Conservation (phyloP, 2,113 vertebrate species). For the Hydrochoerus hydrochaeris region DNA sequence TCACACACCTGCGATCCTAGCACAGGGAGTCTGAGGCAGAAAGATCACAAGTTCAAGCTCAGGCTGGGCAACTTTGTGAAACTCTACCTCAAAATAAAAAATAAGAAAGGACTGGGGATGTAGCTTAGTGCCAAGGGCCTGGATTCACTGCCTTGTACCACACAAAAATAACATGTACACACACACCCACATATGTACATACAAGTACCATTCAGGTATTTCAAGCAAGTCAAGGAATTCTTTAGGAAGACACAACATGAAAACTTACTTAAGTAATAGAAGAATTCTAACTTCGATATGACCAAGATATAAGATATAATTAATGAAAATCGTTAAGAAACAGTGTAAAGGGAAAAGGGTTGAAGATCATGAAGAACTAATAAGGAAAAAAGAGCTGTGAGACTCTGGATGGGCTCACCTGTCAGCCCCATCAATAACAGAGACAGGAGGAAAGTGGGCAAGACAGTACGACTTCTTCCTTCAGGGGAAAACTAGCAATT, state of each 20-base stretch:
- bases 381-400: accelerated
- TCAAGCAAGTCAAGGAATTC: background rate
- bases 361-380: background rate
- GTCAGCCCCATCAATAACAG: background rate
- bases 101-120: background rate
- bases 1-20: background rate
- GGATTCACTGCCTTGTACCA: background rate
- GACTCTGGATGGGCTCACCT: background rate
- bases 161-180: background rate
- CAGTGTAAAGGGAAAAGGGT: background rate
- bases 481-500: background rate
- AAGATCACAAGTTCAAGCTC: background rate
- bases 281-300: background rate
- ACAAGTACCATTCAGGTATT: background rate
- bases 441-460: accelerated
- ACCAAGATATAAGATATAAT: background rate
- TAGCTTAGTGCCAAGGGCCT: background rate
- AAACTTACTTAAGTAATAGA: background rate
- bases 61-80: background rate
- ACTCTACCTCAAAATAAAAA: background rate
- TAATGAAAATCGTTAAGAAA: background rate
- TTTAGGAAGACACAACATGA: background rate
- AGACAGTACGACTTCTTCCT: too few species aligned
- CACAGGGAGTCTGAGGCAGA: background rate
- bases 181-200: background rate